Percentiles rank a stretch among this genome's conserved stretches.
Conservation (phyloP, 2,888 invertebrate genomes). For the Antheraea assamensis region DNA sequence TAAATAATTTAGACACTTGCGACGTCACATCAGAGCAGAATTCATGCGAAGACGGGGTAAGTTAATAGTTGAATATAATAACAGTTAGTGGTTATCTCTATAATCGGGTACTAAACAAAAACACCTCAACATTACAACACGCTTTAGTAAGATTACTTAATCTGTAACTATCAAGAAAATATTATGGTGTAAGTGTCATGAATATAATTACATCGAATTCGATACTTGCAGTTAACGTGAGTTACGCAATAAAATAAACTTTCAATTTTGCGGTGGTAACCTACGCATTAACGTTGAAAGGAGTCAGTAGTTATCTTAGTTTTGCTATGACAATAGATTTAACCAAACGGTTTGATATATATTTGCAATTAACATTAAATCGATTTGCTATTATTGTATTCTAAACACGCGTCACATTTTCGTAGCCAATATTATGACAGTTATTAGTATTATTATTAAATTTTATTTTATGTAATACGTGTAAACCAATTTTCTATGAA, state of each 20-base stretch:
- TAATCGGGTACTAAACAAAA: background rate
- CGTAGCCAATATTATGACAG: background rate
- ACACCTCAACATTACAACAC: background rate
- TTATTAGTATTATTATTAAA: too few species aligned
- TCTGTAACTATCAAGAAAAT: slow-evolving; percentile 11
- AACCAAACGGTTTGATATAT: background rate
- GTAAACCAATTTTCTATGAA: background rate
- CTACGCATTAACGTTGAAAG: background rate
- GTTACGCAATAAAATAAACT: slow-evolving; percentile 10
- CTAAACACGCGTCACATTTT: background rate
- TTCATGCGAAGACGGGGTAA: too few species aligned
- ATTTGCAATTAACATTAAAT: background rate
- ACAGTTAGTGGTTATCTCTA: background rate
- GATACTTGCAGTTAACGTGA: background rate
- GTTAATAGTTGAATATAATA: too few species aligned
- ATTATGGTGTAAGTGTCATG: background rate
- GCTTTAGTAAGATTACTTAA: slow-evolving; percentile 1
- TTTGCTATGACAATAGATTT: slow-evolving; percentile 1
- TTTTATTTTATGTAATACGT: too few species aligned
- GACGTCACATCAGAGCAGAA: too few species aligned
- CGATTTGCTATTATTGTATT: background rate
- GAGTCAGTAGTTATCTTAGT: background rate
- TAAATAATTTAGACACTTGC: too few species aligned
- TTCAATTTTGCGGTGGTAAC: slow-evolving; percentile 14
- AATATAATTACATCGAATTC: background rate